phyloP scores from a whole-genome alignment of 2,113 vertebrate species.

The Psilopogon haemacephalus region DNA sequence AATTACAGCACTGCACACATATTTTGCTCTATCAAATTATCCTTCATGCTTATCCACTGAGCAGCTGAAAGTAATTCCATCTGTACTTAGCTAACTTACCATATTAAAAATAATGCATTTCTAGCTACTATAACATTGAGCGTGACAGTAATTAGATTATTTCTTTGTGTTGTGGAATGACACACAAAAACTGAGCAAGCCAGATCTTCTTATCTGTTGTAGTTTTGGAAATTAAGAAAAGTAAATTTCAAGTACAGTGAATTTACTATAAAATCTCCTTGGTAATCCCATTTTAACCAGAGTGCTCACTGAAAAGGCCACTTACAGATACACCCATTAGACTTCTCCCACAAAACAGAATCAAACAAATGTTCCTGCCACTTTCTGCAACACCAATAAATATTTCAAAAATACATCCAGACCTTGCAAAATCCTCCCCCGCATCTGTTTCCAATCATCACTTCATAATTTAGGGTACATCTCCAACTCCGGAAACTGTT shows the following conservation, averaged over 20 bases:
- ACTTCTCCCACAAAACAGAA: conserved; percentile 3
- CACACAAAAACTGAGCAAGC: not conserved
- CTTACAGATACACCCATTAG: not conserved
- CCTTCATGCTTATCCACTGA: not conserved
- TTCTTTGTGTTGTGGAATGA: not conserved
- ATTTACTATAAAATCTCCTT: not conserved
- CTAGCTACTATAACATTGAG: not conserved
- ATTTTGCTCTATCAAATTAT: not conserved
- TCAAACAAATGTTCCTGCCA: not conserved
- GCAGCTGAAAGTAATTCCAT: not conserved
- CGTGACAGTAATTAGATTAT: not conserved
- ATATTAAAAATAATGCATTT: not conserved
- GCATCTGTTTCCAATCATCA: conserved; percentile 9
- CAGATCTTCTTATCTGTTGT: not conserved
- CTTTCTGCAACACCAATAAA: not conserved
- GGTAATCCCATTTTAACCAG: not conserved
- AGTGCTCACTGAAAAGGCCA: not conserved
- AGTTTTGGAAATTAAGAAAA: not conserved
- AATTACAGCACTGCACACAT: not conserved
- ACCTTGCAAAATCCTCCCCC: not conserved
- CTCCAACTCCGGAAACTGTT: not conserved
- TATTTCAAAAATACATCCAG: not conserved
- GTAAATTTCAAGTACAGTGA: not conserved
- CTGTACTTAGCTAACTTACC: not conserved
- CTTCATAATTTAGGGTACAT: conserved; percentile 2